These are phyloP conservation scores for Hypena proboscidalis DNA, from an alignment of 2,888 invertebrate species.

Conservation along the genomic window DNA sequence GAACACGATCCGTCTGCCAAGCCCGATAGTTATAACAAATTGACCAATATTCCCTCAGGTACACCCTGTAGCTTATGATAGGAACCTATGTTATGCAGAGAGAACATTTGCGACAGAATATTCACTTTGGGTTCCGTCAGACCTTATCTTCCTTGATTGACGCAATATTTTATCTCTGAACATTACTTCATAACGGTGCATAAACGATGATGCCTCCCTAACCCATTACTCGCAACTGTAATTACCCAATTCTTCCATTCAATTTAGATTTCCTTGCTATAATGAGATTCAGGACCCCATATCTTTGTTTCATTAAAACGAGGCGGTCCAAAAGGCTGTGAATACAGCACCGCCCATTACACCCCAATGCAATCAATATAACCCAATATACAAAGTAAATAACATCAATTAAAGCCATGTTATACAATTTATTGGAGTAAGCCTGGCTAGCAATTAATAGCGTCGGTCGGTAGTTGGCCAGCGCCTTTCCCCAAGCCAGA, in stretches of 20 bases:
- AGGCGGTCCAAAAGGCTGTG: constrained; percentile 26
- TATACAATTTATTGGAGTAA: constrained; percentile 42
- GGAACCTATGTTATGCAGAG: constrained; percentile 1
- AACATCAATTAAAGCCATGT: constrained; percentile 43
- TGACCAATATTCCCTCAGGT: neutral
- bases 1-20: constrained; percentile 5
- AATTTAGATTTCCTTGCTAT: constrained; percentile 23
- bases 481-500: constrained; percentile 14
- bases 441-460: constrained; percentile 41
- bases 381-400: constrained; percentile 37
- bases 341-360: constrained; percentile 36
- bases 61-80: neutral
- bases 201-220: constrained; percentile 6
- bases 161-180: constrained; percentile 4
- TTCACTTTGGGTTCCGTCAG: too few relatives aligned
- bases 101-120: too few relatives aligned
- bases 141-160: neutral
- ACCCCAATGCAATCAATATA: constrained; percentile 36
- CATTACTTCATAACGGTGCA: constrained; percentile 1
- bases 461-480: constrained; percentile 24
- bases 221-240: constrained; percentile 4
- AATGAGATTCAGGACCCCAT: constrained; percentile 18
- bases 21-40: constrained; percentile 9
- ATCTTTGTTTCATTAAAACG: constrained; percentile 27
- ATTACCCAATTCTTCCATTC: constrained; percentile 20